Evolutionary conservation across 2,797 vertebrate species (phyloP).

Genomic region (Avahi laniger): DNA sequence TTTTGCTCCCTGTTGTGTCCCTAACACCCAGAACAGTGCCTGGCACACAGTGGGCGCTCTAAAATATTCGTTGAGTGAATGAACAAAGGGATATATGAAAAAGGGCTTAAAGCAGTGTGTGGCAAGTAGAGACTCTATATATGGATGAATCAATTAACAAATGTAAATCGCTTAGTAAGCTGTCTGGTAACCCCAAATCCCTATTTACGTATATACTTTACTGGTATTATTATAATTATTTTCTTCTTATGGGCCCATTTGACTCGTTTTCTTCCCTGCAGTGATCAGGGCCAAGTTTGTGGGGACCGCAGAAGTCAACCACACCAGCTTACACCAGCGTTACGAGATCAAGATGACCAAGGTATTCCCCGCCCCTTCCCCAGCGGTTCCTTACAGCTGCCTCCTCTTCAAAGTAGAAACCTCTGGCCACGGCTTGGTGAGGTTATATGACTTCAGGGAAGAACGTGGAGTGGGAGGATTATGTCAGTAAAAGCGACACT

Average conservation of each 20-base stretch:
- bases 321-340: slow-evolving; percentile 51
- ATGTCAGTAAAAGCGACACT: slow-evolving; percentile 47
- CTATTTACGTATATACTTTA: not conserved
- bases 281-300: slow-evolving; percentile 81
- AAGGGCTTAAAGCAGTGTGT: not conserved
- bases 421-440: not conserved
- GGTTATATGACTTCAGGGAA: slow-evolving; percentile 27
- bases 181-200: not conserved
- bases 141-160: not conserved
- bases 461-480: slow-evolving; percentile 46
- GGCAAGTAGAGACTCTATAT: not conserved
- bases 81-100: slow-evolving; percentile 43
- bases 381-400: slow-evolving; percentile 15
- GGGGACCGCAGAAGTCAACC: slow-evolving; percentile 55
- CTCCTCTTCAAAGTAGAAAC: slow-evolving; percentile 25
- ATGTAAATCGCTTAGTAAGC: not conserved
- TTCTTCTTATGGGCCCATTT: slow-evolving; percentile 24
- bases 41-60: not conserved
- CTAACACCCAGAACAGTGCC: not conserved
- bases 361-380: slow-evolving; percentile 65
- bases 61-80: slow-evolving; percentile 36
- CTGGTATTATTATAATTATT: not conserved
- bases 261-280: slow-evolving; percentile 47
- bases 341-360: slow-evolving; percentile 82
- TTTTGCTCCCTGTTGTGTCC: slow-evolving; percentile 19